Percentiles rank a stretch among this genome's conserved stretches.
phyloP scores from a whole-genome alignment of 2,113 vertebrate genomes.

The Arizona elegans region DNA sequence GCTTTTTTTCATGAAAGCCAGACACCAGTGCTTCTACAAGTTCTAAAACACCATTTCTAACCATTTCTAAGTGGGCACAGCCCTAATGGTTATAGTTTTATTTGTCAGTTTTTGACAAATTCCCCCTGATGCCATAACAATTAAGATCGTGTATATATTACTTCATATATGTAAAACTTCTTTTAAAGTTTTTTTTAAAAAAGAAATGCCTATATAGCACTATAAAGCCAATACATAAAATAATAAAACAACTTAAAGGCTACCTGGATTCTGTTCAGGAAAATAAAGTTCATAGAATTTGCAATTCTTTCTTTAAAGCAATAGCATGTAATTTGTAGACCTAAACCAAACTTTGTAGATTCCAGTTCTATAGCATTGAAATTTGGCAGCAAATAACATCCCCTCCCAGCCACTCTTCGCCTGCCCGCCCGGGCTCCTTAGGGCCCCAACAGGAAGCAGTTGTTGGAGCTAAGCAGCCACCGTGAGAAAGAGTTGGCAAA shows the following conservation, averaged over 20 bases:
- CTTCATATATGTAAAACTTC: background rate
- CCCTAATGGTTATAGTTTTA: background rate
- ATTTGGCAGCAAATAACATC: background rate
- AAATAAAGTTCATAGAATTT: background rate
- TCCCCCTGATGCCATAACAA: background rate
- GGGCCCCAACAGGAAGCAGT: no score
- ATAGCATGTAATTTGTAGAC: background rate
- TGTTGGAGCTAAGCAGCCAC: no score
- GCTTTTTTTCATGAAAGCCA: background rate
- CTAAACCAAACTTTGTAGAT: background rate
- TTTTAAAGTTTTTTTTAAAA: background rate
- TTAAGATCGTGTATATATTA: background rate
- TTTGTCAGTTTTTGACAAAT: no score
- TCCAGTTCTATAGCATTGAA: background rate
- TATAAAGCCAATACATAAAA: background rate
- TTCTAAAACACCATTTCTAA: background rate
- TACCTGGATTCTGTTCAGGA: background rate
- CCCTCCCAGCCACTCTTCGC: no score
- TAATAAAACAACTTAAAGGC: background rate
- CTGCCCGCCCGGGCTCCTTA: no score
- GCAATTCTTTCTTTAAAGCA: background rate
- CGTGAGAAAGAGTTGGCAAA: no score
- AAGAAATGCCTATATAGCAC: background rate
- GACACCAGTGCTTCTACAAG: background rate
- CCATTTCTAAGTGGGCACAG: background rate